Evolutionary conservation across 2,797 vertebrate species (phyloP), one percentile per base, ranked within the genome.

Genomic region (Sparus aurata): DNA sequence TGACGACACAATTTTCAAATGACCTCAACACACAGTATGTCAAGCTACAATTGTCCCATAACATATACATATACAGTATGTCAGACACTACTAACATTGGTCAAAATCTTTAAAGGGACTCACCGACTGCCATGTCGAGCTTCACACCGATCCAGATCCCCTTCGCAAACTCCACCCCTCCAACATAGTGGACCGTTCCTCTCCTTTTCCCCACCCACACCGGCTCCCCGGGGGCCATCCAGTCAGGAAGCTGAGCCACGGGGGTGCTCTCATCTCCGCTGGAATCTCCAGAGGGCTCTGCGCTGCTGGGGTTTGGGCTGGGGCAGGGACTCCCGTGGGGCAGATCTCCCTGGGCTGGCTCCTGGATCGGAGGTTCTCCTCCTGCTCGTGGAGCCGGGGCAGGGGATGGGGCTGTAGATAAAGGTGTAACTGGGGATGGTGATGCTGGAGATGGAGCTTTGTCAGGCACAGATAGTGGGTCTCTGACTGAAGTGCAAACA

Each of bases 91-190:
- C 22, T 1, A 43, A 43, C 34, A 34, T 9, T 34, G 8, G 8
- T 34, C 34, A 2, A 11, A 49, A 22, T 49, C 2, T 61, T 45
- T 46, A 49, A 47, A 73, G 6, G 10, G 55, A 88, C 96, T 95
- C 91, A 97, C 95, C 97, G 83, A 96, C 91, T 88, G 96, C 95
- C 89, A 95, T 87, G 70, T 94, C 95, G 70, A 98, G 94, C 89
- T 96, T 96, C 79, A 97, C 93, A 64, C 95, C 95, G 75, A 97
- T 93, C 96, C 97, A 97, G 86, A 95, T 93, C 57, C 96, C 96
- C 91, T 95, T 89, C 13, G 97, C 96, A 77, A 97, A 97, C 94
- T 97, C 97, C 84, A 97, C 95, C 0, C 95, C 95, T 81, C 96
- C 97, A 27, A 96, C 67, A 0, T 96, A 97, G 89, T 96, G 95